These are phyloP conservation scores for Buathra laborator DNA, from an alignment of 2,888 invertebrate species.

Conservation along the genomic window DNA sequence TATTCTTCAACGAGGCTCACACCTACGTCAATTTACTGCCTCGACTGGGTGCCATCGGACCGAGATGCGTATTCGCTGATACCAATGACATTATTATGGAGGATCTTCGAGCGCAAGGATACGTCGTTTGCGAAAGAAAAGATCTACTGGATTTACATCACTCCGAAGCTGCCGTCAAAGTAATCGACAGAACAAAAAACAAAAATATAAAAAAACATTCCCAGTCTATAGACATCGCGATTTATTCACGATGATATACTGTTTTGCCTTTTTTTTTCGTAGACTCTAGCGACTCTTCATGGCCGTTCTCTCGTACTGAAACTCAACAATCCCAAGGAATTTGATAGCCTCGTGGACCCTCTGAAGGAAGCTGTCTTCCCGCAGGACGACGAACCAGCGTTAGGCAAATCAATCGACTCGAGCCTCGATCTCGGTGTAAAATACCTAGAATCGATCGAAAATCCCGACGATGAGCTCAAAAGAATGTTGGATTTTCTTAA, in stretches of 20 bases:
- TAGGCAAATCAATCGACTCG: slow-evolving; percentile 69
- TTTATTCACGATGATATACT: neutral
- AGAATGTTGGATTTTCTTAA: slow-evolving; percentile 64
- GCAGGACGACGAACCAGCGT: slow-evolving; percentile 59
- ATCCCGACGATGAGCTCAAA: slow-evolving; percentile 58
- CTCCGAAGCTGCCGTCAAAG: slow-evolving; percentile 73
- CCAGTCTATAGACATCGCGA: neutral
- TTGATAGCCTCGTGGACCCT: slow-evolving; percentile 69
- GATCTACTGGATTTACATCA: slow-evolving; percentile 75
- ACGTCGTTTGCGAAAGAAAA: slow-evolving; percentile 70
- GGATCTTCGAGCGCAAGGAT: slow-evolving; percentile 74
- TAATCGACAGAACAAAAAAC: slow-evolving; percentile 49
- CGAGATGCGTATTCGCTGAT: slow-evolving; percentile 73
- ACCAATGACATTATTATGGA: slow-evolving; percentile 75
- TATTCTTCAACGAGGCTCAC: slow-evolving; percentile 75
- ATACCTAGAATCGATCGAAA: slow-evolving; percentile 68
- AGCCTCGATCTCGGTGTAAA: slow-evolving; percentile 65
- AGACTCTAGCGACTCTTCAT: slow-evolving; percentile 78
- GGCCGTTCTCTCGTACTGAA: slow-evolving; percentile 75
- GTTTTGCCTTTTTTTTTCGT: slow-evolving; percentile 43
- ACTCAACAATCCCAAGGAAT: slow-evolving; percentile 65
- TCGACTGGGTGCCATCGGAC: slow-evolving; percentile 70
- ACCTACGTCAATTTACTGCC: slow-evolving; percentile 73
- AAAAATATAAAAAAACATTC: neutral
- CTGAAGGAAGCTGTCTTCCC: slow-evolving; percentile 74